phyloP scores from a whole-genome alignment of 2,888 invertebrate genomes.

The Agonum fuliginosum region DNA sequence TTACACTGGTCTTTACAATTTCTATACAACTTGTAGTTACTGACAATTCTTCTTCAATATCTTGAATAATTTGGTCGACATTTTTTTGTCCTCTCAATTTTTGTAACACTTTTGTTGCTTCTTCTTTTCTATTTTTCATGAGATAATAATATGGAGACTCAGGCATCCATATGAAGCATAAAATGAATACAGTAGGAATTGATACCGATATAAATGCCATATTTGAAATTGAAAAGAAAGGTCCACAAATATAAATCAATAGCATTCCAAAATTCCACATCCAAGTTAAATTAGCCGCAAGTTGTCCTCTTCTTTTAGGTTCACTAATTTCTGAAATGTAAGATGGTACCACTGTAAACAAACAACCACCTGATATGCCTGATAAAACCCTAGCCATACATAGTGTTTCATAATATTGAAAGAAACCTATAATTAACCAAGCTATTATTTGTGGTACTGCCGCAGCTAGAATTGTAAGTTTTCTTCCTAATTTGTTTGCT shows the following conservation, averaged over 20 bases:
- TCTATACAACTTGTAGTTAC: background rate
- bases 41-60: conserved; percentile 67
- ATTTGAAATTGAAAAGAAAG: conserved; percentile 72
- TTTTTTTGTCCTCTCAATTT: conserved; percentile 72
- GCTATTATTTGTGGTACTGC: conserved; percentile 78
- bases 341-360: conserved; percentile 73
- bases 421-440: conserved; percentile 79
- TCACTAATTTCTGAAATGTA: conserved; percentile 79
- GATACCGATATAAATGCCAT: conserved; percentile 73
- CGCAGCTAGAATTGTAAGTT: conserved; percentile 77
- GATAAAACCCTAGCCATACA: conserved; percentile 76
- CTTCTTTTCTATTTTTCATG: conserved; percentile 70
- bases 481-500: conserved; percentile 78
- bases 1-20: background rate
- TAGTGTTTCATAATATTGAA: conserved; percentile 75
- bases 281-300: conserved; percentile 77
- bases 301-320: conserved; percentile 75
- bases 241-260: conserved; percentile 73
- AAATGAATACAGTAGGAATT: conserved; percentile 72
- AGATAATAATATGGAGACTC: conserved; percentile 76
- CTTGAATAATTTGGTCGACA: conserved; percentile 69
- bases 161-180: conserved; percentile 75
- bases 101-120: conserved; percentile 73
- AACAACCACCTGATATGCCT: conserved; percentile 75
- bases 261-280: conserved; percentile 75